These are phyloP conservation scores for Clistopyga incitator DNA, from an alignment of 2,888 invertebrate species.

Conservation along the genomic window DNA sequence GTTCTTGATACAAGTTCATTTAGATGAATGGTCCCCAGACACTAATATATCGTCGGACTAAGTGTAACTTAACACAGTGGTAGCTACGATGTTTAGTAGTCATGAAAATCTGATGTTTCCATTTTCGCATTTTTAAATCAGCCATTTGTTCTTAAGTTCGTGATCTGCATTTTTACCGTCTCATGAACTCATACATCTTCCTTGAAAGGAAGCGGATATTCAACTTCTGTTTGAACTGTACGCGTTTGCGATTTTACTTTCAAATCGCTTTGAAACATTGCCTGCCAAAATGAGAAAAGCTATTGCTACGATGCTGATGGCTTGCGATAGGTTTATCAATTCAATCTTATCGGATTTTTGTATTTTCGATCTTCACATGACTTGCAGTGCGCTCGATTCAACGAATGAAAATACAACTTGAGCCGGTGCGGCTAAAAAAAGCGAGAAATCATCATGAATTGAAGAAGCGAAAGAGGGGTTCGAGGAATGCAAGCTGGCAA, in stretches of 20 bases:
- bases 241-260: slow-evolving; percentile 38
- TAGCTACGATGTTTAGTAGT: not conserved
- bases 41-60: no score
- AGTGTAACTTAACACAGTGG: no score
- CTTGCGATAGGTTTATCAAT: slow-evolving; percentile 16
- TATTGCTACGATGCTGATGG: not conserved
- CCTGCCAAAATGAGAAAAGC: slow-evolving; percentile 15
- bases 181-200: not conserved
- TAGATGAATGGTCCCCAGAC: no score
- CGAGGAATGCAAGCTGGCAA: slow-evolving; percentile 42
- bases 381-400: not conserved
- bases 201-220: not conserved
- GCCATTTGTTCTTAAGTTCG: slow-evolving; percentile 45
- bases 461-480: slow-evolving; percentile 9
- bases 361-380: not conserved
- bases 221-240: not conserved
- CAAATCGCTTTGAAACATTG: slow-evolving; percentile 35
- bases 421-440: slow-evolving; percentile 29
- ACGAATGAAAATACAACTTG: slow-evolving; percentile 29
- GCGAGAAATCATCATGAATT: slow-evolving; percentile 24
- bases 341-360: slow-evolving; percentile 17
- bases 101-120: not conserved
- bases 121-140: slow-evolving; percentile 74
- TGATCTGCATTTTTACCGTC: not conserved
- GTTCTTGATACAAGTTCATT: no score